Evolutionary conservation across 2,113 vertebrate genomes (phyloP).

Genomic region (Ictalurus punctatus): DNA sequence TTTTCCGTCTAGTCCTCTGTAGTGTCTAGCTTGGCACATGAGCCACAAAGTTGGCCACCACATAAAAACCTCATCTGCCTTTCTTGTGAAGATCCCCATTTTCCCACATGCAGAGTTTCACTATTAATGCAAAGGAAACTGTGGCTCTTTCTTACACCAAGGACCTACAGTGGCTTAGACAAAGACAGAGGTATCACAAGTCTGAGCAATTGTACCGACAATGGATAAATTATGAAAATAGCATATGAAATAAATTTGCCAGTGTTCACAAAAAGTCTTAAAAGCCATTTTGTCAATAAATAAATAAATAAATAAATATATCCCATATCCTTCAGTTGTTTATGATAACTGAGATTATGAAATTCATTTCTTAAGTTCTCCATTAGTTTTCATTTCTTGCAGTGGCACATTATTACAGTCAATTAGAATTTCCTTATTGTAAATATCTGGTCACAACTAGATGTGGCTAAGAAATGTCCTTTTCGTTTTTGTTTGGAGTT

Average conservation of each 20-base stretch:
- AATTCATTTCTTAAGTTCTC: conserved; percentile 9
- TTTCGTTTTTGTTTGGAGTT: conserved; percentile 5
- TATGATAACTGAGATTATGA: conserved; percentile 21
- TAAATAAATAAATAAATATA: too few relatives aligned
- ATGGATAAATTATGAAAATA: conserved; percentile 18
- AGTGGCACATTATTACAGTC: neutral
- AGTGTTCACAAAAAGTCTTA: neutral
- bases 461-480: neutral
- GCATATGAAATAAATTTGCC: conserved; percentile 16
- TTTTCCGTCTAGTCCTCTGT: conserved; percentile 65
- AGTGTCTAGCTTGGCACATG: conserved; percentile 72
- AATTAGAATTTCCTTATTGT: neutral
- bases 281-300: neutral
- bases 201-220: conserved; percentile 15
- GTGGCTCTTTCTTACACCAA: conserved; percentile 26
- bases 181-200: conserved; percentile 19
- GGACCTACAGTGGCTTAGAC: conserved; percentile 7
- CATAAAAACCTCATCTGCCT: conserved; percentile 65
- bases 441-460: conserved; percentile 4
- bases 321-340: conserved; percentile 15
- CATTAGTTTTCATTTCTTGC: neutral
- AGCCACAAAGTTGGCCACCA: conserved; percentile 68
- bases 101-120: conserved; percentile 44
- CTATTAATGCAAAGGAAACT: conserved; percentile 13
- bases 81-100: conserved; percentile 66